These are phyloP conservation scores for Nothobranchius furzeri DNA, from an alignment of 2,113 vertebrate genomes.

Conservation along the genomic window DNA sequence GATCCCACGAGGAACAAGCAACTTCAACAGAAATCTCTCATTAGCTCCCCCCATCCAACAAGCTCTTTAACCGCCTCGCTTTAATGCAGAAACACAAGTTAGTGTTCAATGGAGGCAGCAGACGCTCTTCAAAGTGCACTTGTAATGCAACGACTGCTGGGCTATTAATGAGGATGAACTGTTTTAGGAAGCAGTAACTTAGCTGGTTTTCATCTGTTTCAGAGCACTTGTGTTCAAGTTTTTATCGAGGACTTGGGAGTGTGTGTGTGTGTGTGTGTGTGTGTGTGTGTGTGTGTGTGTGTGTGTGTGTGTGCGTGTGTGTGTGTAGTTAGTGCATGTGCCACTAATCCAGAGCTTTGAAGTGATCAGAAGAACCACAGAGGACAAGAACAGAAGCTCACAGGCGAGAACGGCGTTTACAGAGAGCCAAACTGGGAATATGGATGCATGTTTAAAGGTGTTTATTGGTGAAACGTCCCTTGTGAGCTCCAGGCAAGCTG, in stretches of 20 bases:
- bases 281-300: constrained; percentile 58
- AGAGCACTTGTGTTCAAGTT: constrained; percentile 14
- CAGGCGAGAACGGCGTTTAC: constrained; percentile 30
- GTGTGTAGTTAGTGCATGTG: constrained; percentile 63
- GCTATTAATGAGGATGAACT: constrained; percentile 72
- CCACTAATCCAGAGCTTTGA: constrained; percentile 65
- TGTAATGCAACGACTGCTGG: constrained; percentile 64
- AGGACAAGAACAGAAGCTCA: constrained; percentile 31
- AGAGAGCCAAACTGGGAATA: constrained; percentile 16
- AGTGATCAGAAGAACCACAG: constrained; percentile 42
- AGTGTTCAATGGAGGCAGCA: constrained; percentile 51
- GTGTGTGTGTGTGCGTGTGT: constrained; percentile 17
- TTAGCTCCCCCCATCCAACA: too few relatives aligned
- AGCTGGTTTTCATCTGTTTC: constrained; percentile 21
- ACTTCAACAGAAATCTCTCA: too few relatives aligned
- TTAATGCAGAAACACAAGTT: constrained; percentile 54
- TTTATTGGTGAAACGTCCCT: constrained; percentile 38
- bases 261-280: constrained; percentile 36
- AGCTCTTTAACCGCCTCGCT: constrained; percentile 3
- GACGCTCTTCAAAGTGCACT: constrained; percentile 66
- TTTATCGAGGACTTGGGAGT: constrained; percentile 43
- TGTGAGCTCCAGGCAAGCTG: background rate
- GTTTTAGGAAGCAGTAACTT: constrained; percentile 65
- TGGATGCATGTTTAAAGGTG: constrained; percentile 22
- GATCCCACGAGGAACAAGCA: constrained; percentile 27